phyloP scores from a whole-genome alignment of 1,140 invertebrate genomes.

The Bombus waltoni region DNA sequence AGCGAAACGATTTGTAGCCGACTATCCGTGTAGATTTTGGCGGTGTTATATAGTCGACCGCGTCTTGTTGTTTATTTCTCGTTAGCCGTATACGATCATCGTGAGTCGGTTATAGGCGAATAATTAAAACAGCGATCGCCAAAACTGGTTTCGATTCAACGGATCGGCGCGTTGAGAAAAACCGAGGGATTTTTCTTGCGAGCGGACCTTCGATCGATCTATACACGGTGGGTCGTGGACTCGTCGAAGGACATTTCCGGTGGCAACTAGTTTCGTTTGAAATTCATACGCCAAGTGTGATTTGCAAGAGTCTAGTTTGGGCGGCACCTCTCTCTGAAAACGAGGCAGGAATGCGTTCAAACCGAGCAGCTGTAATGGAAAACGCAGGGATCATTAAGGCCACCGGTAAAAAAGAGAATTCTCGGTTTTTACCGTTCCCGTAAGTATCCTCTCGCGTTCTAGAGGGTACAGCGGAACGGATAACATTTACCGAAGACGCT shows the following conservation, averaged over 20 bases:
- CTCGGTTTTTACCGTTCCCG: neutral
- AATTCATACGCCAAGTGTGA: conserved; percentile 37
- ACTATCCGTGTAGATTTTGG: conserved; percentile 12
- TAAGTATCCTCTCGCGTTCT: conserved; percentile 32
- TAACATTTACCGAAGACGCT: conserved; percentile 5
- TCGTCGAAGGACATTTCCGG: neutral
- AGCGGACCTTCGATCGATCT: conserved; percentile 41
- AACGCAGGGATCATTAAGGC: conserved; percentile 22
- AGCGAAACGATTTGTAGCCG: conserved; percentile 55
- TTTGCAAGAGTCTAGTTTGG: neutral
- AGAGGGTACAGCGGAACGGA: conserved; percentile 20
- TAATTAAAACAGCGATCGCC: conserved; percentile 27
- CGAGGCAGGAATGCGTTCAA: neutral
- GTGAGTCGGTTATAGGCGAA: conserved; percentile 44
- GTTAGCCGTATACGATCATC: neutral
- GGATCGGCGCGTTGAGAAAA: conserved; percentile 14
- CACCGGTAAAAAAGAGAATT: conserved; percentile 14
- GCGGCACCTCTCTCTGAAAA: neutral
- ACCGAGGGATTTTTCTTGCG: conserved; percentile 31
- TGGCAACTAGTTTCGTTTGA: conserved; percentile 32
- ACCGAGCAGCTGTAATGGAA: neutral
- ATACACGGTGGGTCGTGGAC: neutral
- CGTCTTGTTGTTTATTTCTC: neutral
- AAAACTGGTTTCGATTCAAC: conserved; percentile 34
- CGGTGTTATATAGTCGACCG: neutral